phyloP scores from a whole-genome alignment of 2,888 invertebrate species.

The Polyommatus iphigenia region DNA sequence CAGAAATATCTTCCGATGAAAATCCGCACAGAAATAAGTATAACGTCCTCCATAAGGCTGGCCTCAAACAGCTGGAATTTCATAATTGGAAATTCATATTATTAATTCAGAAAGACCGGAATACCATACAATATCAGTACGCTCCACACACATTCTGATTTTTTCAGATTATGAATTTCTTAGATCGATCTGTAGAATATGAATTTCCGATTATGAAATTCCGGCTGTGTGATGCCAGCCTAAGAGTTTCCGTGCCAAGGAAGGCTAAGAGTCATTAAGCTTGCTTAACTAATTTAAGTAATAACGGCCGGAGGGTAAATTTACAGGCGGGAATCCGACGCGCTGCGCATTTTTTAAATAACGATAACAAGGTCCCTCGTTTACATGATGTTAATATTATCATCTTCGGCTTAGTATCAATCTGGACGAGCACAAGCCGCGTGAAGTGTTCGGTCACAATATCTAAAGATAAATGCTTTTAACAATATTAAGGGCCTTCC shows the following conservation, averaged over 20 bases:
- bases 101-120: too few relatives aligned
- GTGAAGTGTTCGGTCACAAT: background rate
- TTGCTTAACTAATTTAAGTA: conserved; percentile 22
- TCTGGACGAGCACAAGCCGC: background rate
- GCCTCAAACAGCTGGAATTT: too few relatives aligned
- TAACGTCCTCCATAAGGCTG: background rate
- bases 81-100: too few relatives aligned
- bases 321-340: background rate
- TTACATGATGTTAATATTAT: background rate
- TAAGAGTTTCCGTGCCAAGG: conserved; percentile 20
- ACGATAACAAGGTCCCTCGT: background rate
- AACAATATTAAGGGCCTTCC: too few relatives aligned
- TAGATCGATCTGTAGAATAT: too few relatives aligned
- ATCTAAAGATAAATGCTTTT: too few relatives aligned
- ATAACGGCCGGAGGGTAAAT: conserved; percentile 5
- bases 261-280: conserved; percentile 11
- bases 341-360: background rate
- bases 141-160: too few relatives aligned
- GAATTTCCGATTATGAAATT: too few relatives aligned
- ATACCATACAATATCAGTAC: too few relatives aligned
- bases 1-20: background rate
- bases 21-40: conserved; percentile 1
- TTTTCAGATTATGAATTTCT: too few relatives aligned
- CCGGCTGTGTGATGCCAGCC: too few relatives aligned
- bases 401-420: background rate